Base-by-base conservation (phyloP, 2,888 invertebrate genomes). In the Colostygia pectinataria region DNA sequence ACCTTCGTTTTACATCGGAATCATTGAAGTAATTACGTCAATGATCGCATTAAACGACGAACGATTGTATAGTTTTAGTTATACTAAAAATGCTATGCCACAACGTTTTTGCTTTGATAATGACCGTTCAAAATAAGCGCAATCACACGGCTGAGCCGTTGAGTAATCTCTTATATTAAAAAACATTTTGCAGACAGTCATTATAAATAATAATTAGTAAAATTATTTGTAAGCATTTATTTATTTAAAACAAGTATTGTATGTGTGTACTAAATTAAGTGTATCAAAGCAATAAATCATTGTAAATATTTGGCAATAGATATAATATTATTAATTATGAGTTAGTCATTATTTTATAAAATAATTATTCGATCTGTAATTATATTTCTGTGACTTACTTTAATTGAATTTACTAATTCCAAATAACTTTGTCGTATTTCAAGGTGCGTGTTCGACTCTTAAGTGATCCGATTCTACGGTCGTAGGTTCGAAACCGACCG, bases 281-380 rank as follows among this genome's bases (percentile, higher is more conserved):
- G 55, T 57, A 61, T 50, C 44, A 46, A 55, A 65, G 56, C 59
- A 57, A 63, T 61, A 66, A 61, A 51, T 54, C 2, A 4, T 43
- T 74, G 70, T 74, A 74, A 66, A 75, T 74, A 75, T 54, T 65
- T 27, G 6, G 23, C 13, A 10, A 40, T 41, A 46, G n/a, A 29
- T 29, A 9, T 44, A 39, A n/a, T n/a, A 37, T 12, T 28, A 29
- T 15, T 33, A 33, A 32, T 15, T 45, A 49, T 5, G 31, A 23
- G 37, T 37, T 41, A 41, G 36, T 38, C 25, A n/a, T 9, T 20
- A 12, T 31, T 18, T 18, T 18, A 18, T 18, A 18, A 18, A 18
- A 9, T 40, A 23, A 34, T 7, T 23, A n/a, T 33, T 34, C 24
- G 24, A 18, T 33, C 20, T 18, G 7, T 9, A 10, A 10, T 9